Conservation (phyloP, 2,888 invertebrate genomes). For the Helobdella robusta region DNA sequence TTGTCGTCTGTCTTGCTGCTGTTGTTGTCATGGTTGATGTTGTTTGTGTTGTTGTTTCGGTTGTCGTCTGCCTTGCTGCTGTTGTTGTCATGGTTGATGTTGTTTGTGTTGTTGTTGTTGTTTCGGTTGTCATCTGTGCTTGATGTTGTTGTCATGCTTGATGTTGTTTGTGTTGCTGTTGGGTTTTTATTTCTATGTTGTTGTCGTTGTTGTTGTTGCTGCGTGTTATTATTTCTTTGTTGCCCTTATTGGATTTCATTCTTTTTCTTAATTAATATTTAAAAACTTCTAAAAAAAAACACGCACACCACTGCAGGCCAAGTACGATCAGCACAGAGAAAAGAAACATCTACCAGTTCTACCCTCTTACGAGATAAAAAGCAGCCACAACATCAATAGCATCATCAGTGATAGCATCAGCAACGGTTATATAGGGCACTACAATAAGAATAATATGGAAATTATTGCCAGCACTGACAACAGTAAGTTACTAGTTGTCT, state of each 20-base stretch:
- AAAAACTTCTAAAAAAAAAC: no score
- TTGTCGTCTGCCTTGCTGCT: not conserved
- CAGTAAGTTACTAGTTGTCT: no score
- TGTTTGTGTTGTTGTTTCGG: not conserved
- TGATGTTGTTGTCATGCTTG: no score
- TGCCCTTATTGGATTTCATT: not conserved
- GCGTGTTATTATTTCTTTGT: not conserved
- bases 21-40: not conserved
- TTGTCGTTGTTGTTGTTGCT: not conserved
- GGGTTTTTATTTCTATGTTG: no score
- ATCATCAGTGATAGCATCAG: no score
- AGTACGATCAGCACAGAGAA: constrained; percentile 58
- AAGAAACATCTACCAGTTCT: constrained; percentile 17
- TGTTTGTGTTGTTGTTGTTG: not conserved
- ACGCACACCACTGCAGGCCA: constrained; percentile 52
- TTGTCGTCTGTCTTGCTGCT: constrained; percentile 13
- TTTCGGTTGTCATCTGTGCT: not conserved
- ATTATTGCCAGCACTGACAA: no score
- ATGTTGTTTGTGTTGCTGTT: no score
- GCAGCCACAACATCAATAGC: no score
- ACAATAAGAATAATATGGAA: no score
- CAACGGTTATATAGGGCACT: no score
- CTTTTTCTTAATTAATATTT: not conserved
- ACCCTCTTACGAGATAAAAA: not conserved
- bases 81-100: not conserved